phyloP scores from a whole-genome alignment of 2,888 invertebrate genomes.

The Sarcophaga subvicina region DNA sequence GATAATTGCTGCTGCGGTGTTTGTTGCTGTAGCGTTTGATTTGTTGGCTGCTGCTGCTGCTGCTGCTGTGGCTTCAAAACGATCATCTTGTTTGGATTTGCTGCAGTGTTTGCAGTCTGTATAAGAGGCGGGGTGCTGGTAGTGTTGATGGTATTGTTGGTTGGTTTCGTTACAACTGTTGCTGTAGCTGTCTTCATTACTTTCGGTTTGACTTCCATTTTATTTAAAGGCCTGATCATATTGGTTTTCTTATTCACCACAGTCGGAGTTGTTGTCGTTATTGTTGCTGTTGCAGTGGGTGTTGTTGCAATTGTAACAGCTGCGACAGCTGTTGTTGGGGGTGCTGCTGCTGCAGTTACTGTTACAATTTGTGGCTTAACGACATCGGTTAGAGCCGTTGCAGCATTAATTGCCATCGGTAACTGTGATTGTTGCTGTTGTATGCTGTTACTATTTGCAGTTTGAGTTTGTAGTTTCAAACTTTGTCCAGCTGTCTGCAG shows the following conservation, averaged over 20 bases:
- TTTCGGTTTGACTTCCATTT: conserved; percentile 78
- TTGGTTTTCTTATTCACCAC: conserved; percentile 73
- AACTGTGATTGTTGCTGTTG: conserved; percentile 58
- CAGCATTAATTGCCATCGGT: neutral
- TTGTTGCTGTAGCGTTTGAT: conserved; percentile 47
- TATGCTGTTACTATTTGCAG: neutral
- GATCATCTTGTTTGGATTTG: conserved; percentile 55
- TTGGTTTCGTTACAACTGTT: conserved; percentile 66
- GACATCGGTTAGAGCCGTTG: neutral
- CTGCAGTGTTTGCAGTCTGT: conserved; percentile 51
- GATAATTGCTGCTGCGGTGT: neutral
- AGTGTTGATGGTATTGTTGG: conserved; percentile 52
- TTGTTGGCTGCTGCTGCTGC: conserved; percentile 42
- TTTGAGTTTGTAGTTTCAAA: conserved; percentile 15
- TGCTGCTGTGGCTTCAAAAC: conserved; percentile 64
- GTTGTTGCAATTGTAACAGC: neutral
- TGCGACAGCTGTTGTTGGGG: neutral
- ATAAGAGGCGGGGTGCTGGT: conserved; percentile 49
- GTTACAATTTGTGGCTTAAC: conserved; percentile 1
- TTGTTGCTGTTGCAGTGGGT: neutral
- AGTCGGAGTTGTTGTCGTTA: neutral
- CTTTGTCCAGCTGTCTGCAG: conserved; percentile 45
- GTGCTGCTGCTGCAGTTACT: conserved; percentile 13
- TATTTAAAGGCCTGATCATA: conserved; percentile 77
- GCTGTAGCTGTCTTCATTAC: conserved; percentile 73